Percentiles rank a stretch among this genome's conserved stretches.
Evolutionary conservation across 2,113 vertebrate genomes (phyloP).

Genomic region (Lichenostomus cassidix): DNA sequence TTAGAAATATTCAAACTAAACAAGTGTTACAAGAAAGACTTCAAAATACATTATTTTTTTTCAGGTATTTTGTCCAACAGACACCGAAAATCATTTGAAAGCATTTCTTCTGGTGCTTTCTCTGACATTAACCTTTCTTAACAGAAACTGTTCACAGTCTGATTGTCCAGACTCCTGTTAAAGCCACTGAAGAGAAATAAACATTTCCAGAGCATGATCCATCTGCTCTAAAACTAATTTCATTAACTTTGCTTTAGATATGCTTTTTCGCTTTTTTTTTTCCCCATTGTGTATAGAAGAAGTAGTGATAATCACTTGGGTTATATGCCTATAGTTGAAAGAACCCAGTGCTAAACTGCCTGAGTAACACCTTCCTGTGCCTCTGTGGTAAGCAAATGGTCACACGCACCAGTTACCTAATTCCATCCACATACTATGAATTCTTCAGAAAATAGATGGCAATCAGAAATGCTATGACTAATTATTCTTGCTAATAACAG

Average conservation of each 20-base stretch:
- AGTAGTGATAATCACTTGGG: background rate
- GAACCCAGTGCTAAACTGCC: background rate
- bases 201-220: background rate
- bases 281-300: background rate
- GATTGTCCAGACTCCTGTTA: background rate
- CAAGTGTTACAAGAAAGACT: background rate
- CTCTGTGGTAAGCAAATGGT: background rate
- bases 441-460: background rate
- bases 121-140: background rate
- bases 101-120: background rate
- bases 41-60: background rate
- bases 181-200: background rate
- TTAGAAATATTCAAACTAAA: background rate
- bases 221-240: background rate
- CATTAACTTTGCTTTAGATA: background rate
- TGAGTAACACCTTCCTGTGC: background rate
- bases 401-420: background rate
- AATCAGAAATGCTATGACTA: background rate
- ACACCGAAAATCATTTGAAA: background rate
- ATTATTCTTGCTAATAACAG: background rate
- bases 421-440: background rate
- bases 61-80: background rate
- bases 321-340: background rate
- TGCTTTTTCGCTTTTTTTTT: accelerated
- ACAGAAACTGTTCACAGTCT: background rate